Evolutionary conservation across 2,797 vertebrate species (phyloP).

Genomic region (Anguilla pacifica): DNA sequence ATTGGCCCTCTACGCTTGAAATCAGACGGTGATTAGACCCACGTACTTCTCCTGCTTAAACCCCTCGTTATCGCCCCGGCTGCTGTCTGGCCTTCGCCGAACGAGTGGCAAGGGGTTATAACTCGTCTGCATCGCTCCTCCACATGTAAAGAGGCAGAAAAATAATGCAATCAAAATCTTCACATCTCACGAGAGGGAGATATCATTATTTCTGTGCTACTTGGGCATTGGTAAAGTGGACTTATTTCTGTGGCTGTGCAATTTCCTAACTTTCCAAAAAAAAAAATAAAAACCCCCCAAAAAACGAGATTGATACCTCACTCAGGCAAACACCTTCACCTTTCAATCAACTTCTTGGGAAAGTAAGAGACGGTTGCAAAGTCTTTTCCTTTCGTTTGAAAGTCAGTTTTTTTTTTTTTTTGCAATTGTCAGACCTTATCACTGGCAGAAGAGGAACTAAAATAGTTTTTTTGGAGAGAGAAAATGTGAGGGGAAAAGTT

Average conservation of each 20-base stretch:
- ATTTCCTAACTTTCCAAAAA: conserved; percentile 19
- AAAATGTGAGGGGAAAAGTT: conserved; percentile 11
- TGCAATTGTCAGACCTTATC: not conserved
- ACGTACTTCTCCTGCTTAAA: conserved; percentile 62
- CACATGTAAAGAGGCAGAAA: not conserved
- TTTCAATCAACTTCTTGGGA: conserved; percentile 11
- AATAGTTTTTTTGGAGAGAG: not conserved
- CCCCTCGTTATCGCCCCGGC: conserved; percentile 62
- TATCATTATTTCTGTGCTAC: conserved; percentile 7
- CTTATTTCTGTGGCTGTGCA: not conserved
- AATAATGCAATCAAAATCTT: conserved; percentile 29
- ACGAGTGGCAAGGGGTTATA: conserved; percentile 17
- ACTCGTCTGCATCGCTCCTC: conserved; percentile 9
- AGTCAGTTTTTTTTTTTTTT: conserved; percentile 24
- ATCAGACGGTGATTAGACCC: conserved; percentile 68
- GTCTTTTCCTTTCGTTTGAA: conserved; percentile 10
- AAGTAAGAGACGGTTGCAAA: conserved; percentile 1
- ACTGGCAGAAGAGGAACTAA: not conserved
- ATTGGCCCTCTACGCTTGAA: conserved; percentile 74
- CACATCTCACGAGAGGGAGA: conserved; percentile 15
- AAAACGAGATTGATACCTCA: not conserved
- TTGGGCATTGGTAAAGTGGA: conserved; percentile 20
- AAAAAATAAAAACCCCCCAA: not conserved
- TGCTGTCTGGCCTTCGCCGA: conserved; percentile 44
- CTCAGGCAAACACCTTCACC: conserved; percentile 4